Evolutionary conservation across 1,140 invertebrate genomes (phyloP).

Genomic region (Zaprionus tsacasi): DNA sequence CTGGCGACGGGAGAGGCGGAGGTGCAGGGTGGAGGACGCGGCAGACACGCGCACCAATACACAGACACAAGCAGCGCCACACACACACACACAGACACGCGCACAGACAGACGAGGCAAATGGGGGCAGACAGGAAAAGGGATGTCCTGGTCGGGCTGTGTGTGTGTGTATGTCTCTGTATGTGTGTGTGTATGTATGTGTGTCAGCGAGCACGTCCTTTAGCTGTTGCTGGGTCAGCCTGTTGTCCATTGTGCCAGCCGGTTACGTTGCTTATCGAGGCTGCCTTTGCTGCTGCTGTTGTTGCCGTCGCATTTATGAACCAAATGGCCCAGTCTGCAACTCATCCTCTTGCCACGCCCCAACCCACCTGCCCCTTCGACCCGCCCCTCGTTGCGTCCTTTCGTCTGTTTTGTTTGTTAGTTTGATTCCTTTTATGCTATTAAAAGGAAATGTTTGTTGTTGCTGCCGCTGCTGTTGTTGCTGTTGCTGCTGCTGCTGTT

Average conservation of each 20-base stretch:
- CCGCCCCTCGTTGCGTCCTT: background rate
- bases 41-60: constrained; percentile 81
- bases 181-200: constrained; percentile 10
- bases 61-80: constrained; percentile 49
- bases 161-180: constrained; percentile 7
- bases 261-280: constrained; percentile 45
- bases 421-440: constrained; percentile 36
- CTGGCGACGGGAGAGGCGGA: constrained; percentile 12
- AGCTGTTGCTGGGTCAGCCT: constrained; percentile 51
- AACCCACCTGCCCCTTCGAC: background rate
- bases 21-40: constrained; percentile 45
- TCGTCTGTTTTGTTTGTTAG: constrained; percentile 37
- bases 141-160: constrained; percentile 51
- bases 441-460: constrained; percentile 56
- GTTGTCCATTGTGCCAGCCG: constrained; percentile 45
- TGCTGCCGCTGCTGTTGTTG: constrained; percentile 6
- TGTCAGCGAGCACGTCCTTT: constrained; percentile 19
- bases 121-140: constrained; percentile 72
- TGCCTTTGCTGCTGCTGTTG: constrained; percentile 11
- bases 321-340: constrained; percentile 31
- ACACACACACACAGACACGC: constrained; percentile 54
- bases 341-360: constrained; percentile 32
- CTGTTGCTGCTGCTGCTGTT: background rate
- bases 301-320: constrained; percentile 40
- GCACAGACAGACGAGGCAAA: constrained; percentile 20